Evolutionary conservation across 2,888 invertebrate species (phyloP).

Genomic region (Megalurothrips usitatus): DNA sequence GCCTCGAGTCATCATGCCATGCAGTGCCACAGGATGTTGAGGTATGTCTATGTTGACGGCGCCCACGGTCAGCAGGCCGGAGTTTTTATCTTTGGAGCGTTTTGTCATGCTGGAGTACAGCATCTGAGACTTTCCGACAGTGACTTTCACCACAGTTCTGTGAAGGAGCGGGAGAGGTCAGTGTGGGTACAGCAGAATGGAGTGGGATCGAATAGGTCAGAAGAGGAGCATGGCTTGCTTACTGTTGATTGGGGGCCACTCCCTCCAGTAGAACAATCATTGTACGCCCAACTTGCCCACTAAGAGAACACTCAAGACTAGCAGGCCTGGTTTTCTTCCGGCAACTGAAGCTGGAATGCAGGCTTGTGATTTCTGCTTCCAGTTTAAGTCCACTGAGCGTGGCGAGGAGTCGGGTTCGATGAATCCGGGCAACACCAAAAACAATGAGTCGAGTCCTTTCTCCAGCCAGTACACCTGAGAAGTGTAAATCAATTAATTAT

Average conservation of each 20-base stretch:
- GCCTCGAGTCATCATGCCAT: slow-evolving; percentile 96
- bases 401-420: slow-evolving; percentile 78
- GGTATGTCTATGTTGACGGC: slow-evolving; percentile 92
- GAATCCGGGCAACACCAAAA: slow-evolving; percentile 82
- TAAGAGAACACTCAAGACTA: slow-evolving; percentile 70
- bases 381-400: slow-evolving; percentile 89
- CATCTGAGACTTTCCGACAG: slow-evolving; percentile 87
- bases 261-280: slow-evolving; percentile 91
- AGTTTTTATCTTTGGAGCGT: slow-evolving; percentile 71
- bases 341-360: slow-evolving; percentile 83
- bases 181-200: not conserved
- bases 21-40: slow-evolving; percentile 95
- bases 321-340: slow-evolving; percentile 75
- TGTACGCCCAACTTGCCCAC: slow-evolving; percentile 85
- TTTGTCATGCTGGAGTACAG: slow-evolving; percentile 80
- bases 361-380: slow-evolving; percentile 87
- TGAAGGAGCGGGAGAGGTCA: slow-evolving; percentile 33
- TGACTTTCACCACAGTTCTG: slow-evolving; percentile 89
- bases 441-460: slow-evolving; percentile 74
- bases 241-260: slow-evolving; percentile 84
- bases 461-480: slow-evolving; percentile 45
- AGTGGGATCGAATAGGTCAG: not conserved
- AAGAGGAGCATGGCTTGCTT: slow-evolving; percentile 43
- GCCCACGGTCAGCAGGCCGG: slow-evolving; percentile 78
- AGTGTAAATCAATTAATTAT: not conserved